Base-by-base conservation (phyloP, 2,797 vertebrate species). In the Spinus olivaceus region DNA sequence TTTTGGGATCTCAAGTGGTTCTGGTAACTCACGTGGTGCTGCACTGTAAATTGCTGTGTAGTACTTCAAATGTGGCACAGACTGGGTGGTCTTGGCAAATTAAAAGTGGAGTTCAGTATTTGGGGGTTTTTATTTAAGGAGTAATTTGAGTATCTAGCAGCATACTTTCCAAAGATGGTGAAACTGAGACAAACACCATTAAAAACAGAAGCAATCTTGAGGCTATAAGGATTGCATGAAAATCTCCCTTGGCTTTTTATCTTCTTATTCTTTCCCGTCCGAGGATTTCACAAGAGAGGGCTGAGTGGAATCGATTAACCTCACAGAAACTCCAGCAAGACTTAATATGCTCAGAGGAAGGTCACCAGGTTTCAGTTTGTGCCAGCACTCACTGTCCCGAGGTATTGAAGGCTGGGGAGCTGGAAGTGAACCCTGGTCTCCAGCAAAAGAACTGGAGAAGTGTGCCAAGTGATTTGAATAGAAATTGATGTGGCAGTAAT, bases 341-440 rank as follows among this genome's bases (percentile, higher is more conserved):
- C 91, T 96, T 94, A 86, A 92, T 95, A 95, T 96, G 91, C 94
- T 95, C 82, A 91, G 84, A 96, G 94, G 79, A 69, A 96, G 94
- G 94, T 96, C 92, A 89, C 88, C 37, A 81, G 94, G 91, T 94
- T 96, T 88, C 89, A 51, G 85, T 50, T 76, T 86, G 94, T 96
- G 95, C 91, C 91, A 93, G 94, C 87, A 94, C 94, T 96, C 83
- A 19, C 81, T 87, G 93, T 95, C 91, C 93, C 11, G 33, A 87
- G 42, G 86, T 87, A 94, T 93, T 96, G 94, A 94, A 95, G 80
- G 73, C 95, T 88, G 67, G 63, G 89, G 82, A 96, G 92, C 82
- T 95, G 95, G 95, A 97, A 94, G 80, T 92, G 95, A 96, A 96
- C 95, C 89, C 85, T 94, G 92, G 91, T 94, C 92, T 91, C 54